A percentile compares a stretch with the other conserved stretches of the same genome.
Evolutionary conservation across 2,113 vertebrate species (phyloP).

Genomic region (Chionis minor): DNA sequence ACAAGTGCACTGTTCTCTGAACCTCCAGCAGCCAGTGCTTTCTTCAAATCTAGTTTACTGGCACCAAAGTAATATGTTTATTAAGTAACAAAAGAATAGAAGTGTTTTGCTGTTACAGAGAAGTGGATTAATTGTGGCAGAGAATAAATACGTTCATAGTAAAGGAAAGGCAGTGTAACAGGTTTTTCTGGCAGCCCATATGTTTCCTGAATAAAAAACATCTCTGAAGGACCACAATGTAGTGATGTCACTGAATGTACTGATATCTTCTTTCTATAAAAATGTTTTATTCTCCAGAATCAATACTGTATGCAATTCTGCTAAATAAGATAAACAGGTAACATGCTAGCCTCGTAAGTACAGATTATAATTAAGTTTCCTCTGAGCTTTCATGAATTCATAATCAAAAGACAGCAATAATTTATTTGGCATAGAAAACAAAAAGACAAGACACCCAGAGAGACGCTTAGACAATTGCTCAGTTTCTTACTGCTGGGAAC

Average conservation of each 20-base stretch:
- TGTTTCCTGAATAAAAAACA: neutral
- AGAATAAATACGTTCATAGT: neutral
- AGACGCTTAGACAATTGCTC: neutral
- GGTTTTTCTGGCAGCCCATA: neutral
- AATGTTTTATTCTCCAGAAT: neutral
- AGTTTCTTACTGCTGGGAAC: neutral
- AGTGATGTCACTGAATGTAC: neutral
- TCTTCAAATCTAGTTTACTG: neutral
- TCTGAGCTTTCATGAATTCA: constrained; percentile 2
- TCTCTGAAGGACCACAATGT: neutral
- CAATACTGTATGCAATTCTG: neutral
- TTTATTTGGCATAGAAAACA: constrained; percentile 2
- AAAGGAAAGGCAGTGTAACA: neutral
- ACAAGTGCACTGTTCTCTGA: neutral
- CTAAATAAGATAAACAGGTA: neutral
- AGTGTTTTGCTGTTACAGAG: neutral
- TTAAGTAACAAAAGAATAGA: neutral
- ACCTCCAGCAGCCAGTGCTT: neutral
- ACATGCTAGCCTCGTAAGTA: neutral
- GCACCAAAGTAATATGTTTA: neutral
- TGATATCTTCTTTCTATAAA: neutral
- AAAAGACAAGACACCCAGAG: neutral
- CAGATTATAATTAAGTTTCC: constrained; percentile 4
- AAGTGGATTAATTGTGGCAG: neutral
- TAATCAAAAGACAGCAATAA: constrained; percentile 16